phyloP scores from a whole-genome alignment of 2,797 vertebrate genomes.

The Falco biarmicus region DNA sequence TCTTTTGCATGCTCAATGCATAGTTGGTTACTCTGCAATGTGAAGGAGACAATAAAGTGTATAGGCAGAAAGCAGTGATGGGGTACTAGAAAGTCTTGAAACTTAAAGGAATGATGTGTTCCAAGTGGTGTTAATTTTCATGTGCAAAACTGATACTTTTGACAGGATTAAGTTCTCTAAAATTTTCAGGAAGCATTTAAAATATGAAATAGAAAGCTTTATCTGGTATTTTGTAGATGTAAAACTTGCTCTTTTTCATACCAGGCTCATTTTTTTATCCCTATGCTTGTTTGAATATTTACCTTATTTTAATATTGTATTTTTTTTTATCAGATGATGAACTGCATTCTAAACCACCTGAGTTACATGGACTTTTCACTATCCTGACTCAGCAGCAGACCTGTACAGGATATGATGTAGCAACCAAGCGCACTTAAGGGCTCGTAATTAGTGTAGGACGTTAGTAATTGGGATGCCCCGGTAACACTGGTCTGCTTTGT shows the following conservation, averaged over 20 bases:
- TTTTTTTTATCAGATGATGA: background rate
- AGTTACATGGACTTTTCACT: background rate
- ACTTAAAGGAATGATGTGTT: background rate
- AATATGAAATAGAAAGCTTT: background rate
- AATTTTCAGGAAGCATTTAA: background rate
- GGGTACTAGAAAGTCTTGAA: background rate
- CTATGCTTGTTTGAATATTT: background rate
- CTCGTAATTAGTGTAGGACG: background rate
- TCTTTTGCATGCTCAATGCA: background rate
- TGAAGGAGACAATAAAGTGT: background rate
- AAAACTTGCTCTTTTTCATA: background rate
- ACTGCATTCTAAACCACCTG: background rate
- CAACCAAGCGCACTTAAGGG: background rate
- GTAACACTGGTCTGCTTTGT: background rate
- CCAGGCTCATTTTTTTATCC: background rate
- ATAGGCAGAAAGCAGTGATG: background rate
- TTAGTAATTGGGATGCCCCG: background rate
- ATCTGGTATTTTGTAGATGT: background rate
- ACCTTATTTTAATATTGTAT: background rate
- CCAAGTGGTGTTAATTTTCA: background rate
- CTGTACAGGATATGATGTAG: background rate
- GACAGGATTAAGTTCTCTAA: background rate
- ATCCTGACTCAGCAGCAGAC: background rate
- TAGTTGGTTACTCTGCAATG: background rate
- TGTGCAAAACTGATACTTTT: background rate